Conservation (phyloP, 2,888 invertebrate species). For the Sesamia inferens region DNA sequence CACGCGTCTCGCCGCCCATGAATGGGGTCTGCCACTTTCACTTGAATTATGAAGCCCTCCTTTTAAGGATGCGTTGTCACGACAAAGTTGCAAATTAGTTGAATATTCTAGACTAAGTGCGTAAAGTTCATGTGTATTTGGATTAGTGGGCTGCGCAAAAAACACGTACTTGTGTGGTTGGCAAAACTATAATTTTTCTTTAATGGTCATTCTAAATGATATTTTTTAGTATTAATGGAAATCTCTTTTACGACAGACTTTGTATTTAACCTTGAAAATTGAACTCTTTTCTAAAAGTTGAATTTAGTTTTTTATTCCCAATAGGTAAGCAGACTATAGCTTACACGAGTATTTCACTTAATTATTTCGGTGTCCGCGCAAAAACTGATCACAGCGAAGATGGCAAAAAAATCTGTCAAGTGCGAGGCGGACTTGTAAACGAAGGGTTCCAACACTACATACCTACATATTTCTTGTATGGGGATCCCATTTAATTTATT, state of each 20-base stretch:
- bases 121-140: slow-evolving; percentile 31
- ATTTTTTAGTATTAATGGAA: slow-evolving; percentile 16
- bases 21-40: slow-evolving; percentile 75
- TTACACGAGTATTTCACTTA: slow-evolving; percentile 26
- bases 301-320: slow-evolving; percentile 25
- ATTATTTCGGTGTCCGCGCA: slow-evolving; percentile 28
- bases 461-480: not conserved
- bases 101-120: slow-evolving; percentile 58
- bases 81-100: slow-evolving; percentile 61
- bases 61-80: slow-evolving; percentile 66
- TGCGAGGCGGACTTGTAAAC: not conserved
- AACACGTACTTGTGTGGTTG: slow-evolving; percentile 9
- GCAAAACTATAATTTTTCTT: slow-evolving; percentile 7
- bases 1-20: slow-evolving; percentile 70
- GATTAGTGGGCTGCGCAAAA: slow-evolving; percentile 44
- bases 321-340: slow-evolving; percentile 28
- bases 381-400: slow-evolving; percentile 36
- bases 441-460: not conserved
- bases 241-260: slow-evolving; percentile 9
- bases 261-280: slow-evolving; percentile 36
- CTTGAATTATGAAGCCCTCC: slow-evolving; percentile 73
- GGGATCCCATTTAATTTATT: not conserved
- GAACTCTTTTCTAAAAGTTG: slow-evolving; percentile 42
- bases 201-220: slow-evolving; percentile 16
- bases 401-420: slow-evolving; percentile 4